Evolutionary conservation across 2,113 vertebrate genomes (phyloP).

Genomic region (Clarias gariepinus): DNA sequence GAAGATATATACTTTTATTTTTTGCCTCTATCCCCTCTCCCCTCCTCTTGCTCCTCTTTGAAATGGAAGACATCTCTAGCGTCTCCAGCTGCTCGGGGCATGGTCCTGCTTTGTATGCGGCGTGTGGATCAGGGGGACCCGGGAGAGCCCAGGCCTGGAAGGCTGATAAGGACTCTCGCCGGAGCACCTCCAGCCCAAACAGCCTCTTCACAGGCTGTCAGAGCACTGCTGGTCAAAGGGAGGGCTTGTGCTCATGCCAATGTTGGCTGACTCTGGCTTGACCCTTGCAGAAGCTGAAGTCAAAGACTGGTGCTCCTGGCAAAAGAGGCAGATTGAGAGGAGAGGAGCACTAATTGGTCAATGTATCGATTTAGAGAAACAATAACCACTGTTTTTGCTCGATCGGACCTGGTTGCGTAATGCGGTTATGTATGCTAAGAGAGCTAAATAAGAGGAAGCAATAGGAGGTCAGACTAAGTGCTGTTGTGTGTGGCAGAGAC

Average conservation of each 20-base stretch:
- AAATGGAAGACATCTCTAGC: constrained; percentile 78
- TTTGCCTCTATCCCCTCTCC: constrained; percentile 61
- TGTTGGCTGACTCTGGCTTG: constrained; percentile 57
- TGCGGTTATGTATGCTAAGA: background rate
- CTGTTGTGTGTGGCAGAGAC: constrained; percentile 4
- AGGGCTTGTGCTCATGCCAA: constrained; percentile 59
- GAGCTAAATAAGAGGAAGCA: constrained; percentile 19
- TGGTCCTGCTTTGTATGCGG: constrained; percentile 75
- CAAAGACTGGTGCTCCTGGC: constrained; percentile 43
- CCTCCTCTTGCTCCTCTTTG: constrained; percentile 75
- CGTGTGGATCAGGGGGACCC: constrained; percentile 52
- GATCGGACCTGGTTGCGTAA: background rate
- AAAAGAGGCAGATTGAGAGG: constrained; percentile 24
- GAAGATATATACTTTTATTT: constrained; percentile 75
- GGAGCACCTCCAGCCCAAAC: constrained; percentile 69
- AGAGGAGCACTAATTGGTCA: constrained; percentile 19
- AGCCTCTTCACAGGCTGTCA: constrained; percentile 78
- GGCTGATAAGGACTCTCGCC: constrained; percentile 73
- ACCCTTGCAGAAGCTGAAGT: constrained; percentile 67
- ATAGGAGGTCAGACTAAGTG: constrained; percentile 1
- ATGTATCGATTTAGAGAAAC: background rate
- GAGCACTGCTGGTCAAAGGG: constrained; percentile 72
- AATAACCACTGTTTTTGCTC: constrained; percentile 10
- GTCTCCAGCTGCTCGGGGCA: constrained; percentile 77
- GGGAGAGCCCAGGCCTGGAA: constrained; percentile 62